phyloP scores from a whole-genome alignment of 1,140 invertebrate genomes.

The Bombus cullumanus region DNA sequence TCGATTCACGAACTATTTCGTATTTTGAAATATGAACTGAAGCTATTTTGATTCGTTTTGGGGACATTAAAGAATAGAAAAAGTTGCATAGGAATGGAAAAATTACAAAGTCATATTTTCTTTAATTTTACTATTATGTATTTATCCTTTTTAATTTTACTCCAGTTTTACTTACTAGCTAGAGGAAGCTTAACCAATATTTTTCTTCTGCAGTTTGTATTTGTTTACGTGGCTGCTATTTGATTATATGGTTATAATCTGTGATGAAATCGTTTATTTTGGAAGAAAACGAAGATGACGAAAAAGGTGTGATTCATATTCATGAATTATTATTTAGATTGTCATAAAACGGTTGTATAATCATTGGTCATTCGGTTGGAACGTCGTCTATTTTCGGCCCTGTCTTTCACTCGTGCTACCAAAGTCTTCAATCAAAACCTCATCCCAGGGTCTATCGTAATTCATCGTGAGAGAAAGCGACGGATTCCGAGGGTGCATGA shows the following conservation, averaged over 20 bases:
- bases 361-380: background rate
- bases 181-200: too few species aligned
- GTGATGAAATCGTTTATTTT: background rate
- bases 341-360: background rate
- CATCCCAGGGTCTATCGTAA: constrained; percentile 1
- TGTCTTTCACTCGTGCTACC: constrained; percentile 13
- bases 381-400: background rate
- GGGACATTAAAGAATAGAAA: background rate
- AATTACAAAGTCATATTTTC: background rate
- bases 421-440: constrained; percentile 2
- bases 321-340: background rate
- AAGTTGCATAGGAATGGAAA: background rate
- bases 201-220: too few species aligned
- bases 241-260: too few species aligned
- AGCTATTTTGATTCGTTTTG: background rate
- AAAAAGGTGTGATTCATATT: background rate
- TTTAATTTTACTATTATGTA: too few species aligned
- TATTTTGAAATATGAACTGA: background rate
- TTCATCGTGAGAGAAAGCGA: constrained; percentile 21
- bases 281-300: too few species aligned
- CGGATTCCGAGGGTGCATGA: constrained; percentile 2
- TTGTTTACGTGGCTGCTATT: too few species aligned
- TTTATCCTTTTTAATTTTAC: too few species aligned
- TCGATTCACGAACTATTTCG: background rate
- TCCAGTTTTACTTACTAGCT: too few species aligned